Percentiles rank a stretch among this genome's conserved stretches.
Evolutionary conservation across 2,113 vertebrate genomes (phyloP).

Genomic region (Tachysurus vachellii): DNA sequence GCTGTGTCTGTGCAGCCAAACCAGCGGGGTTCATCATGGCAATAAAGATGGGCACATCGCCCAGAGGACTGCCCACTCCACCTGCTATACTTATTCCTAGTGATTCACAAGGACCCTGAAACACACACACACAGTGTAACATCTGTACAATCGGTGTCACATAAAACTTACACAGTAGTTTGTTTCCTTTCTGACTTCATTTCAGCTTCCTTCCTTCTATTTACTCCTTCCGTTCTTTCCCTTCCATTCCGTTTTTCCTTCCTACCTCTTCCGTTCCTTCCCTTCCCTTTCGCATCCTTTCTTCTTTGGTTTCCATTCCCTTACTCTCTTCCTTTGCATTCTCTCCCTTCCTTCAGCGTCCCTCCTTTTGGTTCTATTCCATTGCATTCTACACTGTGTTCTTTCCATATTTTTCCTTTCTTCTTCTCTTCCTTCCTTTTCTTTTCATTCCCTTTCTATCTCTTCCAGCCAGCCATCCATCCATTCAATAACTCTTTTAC

Average conservation of each 20-base stretch:
- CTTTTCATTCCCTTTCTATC: background rate
- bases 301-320: background rate
- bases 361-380: background rate
- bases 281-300: background rate
- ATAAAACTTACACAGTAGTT: background rate
- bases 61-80: conserved; percentile 93
- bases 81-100: conserved; percentile 95
- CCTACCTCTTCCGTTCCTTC: background rate
- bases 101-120: conserved; percentile 81
- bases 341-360: background rate
- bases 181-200: background rate
- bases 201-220: background rate
- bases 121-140: conserved; percentile 6
- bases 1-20: conserved; percentile 92
- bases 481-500: conserved; percentile 59
- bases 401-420: background rate
- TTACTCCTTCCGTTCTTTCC: background rate
- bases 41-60: conserved; percentile 95
- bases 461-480: background rate
- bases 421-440: background rate
- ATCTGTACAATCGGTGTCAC: background rate
- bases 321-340: background rate
- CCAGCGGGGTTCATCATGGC: conserved; percentile 97
- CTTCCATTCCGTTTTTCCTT: background rate
- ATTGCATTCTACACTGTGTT: background rate